Base-by-base conservation (phyloP, 2,888 invertebrate species). In the Sericinus montela region DNA sequence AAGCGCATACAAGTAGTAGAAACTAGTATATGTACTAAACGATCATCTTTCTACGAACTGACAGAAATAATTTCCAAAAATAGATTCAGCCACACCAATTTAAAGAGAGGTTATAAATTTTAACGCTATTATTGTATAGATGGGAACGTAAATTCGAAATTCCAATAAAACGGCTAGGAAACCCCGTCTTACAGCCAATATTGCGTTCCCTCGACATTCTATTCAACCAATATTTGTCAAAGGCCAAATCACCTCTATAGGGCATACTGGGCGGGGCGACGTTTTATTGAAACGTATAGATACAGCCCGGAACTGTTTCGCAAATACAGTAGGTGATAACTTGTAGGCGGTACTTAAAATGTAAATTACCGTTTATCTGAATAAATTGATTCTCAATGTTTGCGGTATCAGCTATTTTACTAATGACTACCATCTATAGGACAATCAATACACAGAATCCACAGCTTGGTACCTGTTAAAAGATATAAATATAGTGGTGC, bases 181-280 rank as follows among this genome's bases (percentile, higher is more conserved):
- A 58, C 69, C 60, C 56, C 59, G 57, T 60, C 60, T 60, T 59
- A 64, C 58, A 50, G 55, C 50, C 65, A 60, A 74, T 74, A 76
- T 75, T 69, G 67, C 63, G 63, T 52, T 57, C 55, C 68, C 65
- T 38, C 45, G 41, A 74, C 77, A 76, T 76, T 75, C 70, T 69
- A 71, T 71, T 69, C 67, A 63, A 61, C 75, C 76, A 81, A 80
- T 80, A 80, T 81, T 80, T 80, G 78, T 77, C 77, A 73, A 77
- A 78, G 77, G 64, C 62, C 62, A 66, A 73, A 72, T 72, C 71
- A 72, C 67, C 63, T 67, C 58, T 61, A 52, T 57, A 60, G 59
- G 58, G 55, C 57, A 52, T 45, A 45, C 39, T 34, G 45, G 48
- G 51, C 40, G 45, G 45, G 45, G 29, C 36, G 23, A 38, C 14